A percentile compares a stretch with the other conserved stretches of the same genome.
Evolutionary conservation across 2,888 invertebrate species (phyloP).

Genomic region (Drosophila recens): DNA sequence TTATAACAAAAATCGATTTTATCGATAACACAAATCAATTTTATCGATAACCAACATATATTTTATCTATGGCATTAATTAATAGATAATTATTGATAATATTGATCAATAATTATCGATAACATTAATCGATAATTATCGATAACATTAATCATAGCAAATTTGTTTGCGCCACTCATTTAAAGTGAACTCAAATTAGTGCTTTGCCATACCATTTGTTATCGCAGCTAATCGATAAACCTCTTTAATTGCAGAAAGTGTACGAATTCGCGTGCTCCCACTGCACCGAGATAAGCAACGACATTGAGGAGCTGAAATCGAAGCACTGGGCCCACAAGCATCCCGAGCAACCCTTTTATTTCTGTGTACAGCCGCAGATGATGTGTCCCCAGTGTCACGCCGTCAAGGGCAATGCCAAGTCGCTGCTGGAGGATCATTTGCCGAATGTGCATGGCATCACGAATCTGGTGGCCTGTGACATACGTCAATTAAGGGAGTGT

Average conservation of each 20-base stretch:
- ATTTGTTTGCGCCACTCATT: too few species aligned
- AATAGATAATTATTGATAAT: too few species aligned
- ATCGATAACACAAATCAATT: too few species aligned
- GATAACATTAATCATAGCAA: too few species aligned
- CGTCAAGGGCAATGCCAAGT: constrained; percentile 62
- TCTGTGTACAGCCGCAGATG: constrained; percentile 67
- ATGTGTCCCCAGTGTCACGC: constrained; percentile 72
- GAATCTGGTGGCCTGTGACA: constrained; percentile 82
- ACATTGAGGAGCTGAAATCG: constrained; percentile 57
- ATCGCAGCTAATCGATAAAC: neutral
- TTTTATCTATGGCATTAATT: too few species aligned
- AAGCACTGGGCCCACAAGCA: constrained; percentile 68
- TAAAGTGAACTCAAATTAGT: too few species aligned
- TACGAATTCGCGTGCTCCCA: constrained; percentile 70
- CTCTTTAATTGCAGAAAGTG: constrained; percentile 18
- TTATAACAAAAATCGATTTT: too few species aligned
- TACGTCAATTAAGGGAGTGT: constrained; percentile 56
- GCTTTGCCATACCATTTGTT: too few species aligned
- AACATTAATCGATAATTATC: too few species aligned
- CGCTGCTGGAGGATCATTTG: constrained; percentile 64
- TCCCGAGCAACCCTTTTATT: constrained; percentile 73
- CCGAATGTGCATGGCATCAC: constrained; percentile 71
- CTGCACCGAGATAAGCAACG: constrained; percentile 60
- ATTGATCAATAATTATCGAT: too few species aligned
- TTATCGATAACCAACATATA: too few species aligned